Conservation (phyloP, 1,140 invertebrate species). For the Holotrichia oblita region DNA sequence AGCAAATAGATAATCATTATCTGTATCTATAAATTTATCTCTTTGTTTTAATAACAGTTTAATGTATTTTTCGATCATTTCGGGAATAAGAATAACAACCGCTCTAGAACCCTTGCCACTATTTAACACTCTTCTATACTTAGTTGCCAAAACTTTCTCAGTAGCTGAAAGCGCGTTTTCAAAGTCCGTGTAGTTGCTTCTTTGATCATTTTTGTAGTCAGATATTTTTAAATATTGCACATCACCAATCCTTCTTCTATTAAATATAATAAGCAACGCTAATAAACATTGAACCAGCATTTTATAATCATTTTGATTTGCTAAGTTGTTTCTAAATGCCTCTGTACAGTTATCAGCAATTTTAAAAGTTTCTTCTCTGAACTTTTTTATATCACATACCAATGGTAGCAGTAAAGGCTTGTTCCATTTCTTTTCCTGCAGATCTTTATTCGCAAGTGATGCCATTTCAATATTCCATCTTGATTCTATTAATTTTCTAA, state of each 20-base stretch:
- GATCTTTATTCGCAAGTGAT: conserved; percentile 49
- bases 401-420: conserved; percentile 50
- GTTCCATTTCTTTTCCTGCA: conserved; percentile 49
- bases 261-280: conserved; percentile 39
- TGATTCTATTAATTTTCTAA: conserved; percentile 32
- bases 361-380: conserved; percentile 41
- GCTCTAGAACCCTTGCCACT: conserved; percentile 47
- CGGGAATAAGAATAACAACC: conserved; percentile 47
- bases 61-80: conserved; percentile 44
- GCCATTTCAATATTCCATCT: conserved; percentile 45
- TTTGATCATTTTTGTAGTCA: conserved; percentile 46
- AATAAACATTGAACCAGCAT: background rate
- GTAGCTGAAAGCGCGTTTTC: conserved; percentile 45
- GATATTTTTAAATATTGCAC: conserved; percentile 51
- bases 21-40: conserved; percentile 37
- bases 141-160: conserved; percentile 43
- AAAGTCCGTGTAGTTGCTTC: conserved; percentile 48
- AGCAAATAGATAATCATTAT: conserved; percentile 43
- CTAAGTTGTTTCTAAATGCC: conserved; percentile 18
- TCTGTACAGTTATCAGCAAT: conserved; percentile 30
- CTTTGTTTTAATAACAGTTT: conserved; percentile 40
- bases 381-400: conserved; percentile 46
- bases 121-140: conserved; percentile 48
- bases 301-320: conserved; percentile 42
- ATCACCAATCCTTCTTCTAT: conserved; percentile 50